Evolutionary conservation across 2,888 invertebrate species (phyloP).

Genomic region (Acrocyrtus sp.): DNA sequence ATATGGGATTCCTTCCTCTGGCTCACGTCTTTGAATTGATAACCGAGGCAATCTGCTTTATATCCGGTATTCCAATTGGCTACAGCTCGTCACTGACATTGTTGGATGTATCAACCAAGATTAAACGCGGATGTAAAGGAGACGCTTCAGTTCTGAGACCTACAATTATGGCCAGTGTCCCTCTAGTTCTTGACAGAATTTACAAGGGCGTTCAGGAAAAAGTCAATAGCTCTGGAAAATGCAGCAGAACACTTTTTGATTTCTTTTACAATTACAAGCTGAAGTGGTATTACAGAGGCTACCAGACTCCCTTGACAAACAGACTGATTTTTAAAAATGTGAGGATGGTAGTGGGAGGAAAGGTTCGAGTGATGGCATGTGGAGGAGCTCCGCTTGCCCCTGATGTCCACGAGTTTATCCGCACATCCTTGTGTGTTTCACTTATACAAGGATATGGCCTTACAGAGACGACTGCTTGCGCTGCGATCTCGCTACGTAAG

Average conservation of each 20-base stretch:
- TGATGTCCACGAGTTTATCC: slow-evolving; percentile 94
- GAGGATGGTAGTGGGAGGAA: slow-evolving; percentile 85
- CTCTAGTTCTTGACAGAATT: slow-evolving; percentile 95
- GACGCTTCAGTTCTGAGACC: slow-evolving; percentile 89
- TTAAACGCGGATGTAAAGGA: slow-evolving; percentile 93
- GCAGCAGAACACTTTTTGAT: slow-evolving; percentile 87
- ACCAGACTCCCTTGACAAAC: slow-evolving; percentile 81
- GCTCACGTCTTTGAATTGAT: slow-evolving; percentile 97
- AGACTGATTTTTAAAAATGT: slow-evolving; percentile 75
- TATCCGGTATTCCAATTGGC: slow-evolving; percentile 91
- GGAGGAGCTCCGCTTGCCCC: slow-evolving; percentile 94
- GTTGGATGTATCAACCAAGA: slow-evolving; percentile 92
- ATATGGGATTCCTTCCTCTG: slow-evolving; percentile 95
- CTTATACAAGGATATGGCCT: slow-evolving; percentile 96
- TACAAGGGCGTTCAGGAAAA: slow-evolving; percentile 97
- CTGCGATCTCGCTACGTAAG: slow-evolving; percentile 66
- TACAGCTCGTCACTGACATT: slow-evolving; percentile 96
- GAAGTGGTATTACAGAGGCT: slow-evolving; percentile 84
- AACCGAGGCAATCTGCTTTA: slow-evolving; percentile 76
- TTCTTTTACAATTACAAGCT: slow-evolving; percentile 95
- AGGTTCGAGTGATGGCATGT: slow-evolving; percentile 85
- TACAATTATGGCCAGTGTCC: slow-evolving; percentile 95
- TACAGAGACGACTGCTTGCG: slow-evolving; percentile 96
- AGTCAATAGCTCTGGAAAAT: slow-evolving; percentile 81
- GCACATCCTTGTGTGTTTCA: slow-evolving; percentile 88